Conservation (phyloP, 2,113 vertebrate species). For the Platichthys flesus region DNA sequence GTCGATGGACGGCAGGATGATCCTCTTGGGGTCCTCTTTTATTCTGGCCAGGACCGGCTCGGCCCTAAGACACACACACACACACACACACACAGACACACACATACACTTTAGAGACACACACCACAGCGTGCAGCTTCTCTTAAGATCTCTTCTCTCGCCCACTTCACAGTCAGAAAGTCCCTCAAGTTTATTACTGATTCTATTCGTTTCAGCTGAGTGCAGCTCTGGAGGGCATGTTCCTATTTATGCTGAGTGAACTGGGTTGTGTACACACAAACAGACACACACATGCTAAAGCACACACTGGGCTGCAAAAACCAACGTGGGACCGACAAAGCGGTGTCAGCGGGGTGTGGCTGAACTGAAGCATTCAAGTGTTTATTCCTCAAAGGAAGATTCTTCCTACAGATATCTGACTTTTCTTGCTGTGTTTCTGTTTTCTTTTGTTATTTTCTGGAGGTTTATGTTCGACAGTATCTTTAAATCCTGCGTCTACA, state of each 20-base stretch:
- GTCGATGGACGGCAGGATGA: conserved; percentile 96
- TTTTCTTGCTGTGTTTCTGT: not conserved
- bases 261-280: conserved; percentile 10
- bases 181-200: conserved; percentile 44
- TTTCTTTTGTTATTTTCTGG: conserved; percentile 7
- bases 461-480: not conserved
- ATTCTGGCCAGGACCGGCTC: conserved; percentile 94
- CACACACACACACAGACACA: not conserved
- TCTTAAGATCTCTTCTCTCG: conserved; percentile 32
- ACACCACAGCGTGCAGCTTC: not conserved
- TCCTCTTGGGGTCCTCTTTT: conserved; percentile 90
- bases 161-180: not conserved
- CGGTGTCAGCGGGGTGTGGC: conserved; percentile 3
- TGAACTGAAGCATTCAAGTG: not conserved
- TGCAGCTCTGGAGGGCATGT: conserved; percentile 36
- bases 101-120: not conserved
- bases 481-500: conserved; percentile 8
- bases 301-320: conserved; percentile 21
- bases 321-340: not conserved
- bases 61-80: conserved; percentile 82
- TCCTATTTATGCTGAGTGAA: conserved; percentile 37
- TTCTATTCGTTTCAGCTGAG: conserved; percentile 58
- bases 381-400: conserved; percentile 3
- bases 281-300: not conserved
- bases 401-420: not conserved